phyloP scores from a whole-genome alignment of 2,888 invertebrate species.

The Choristoneura rosaceana region DNA sequence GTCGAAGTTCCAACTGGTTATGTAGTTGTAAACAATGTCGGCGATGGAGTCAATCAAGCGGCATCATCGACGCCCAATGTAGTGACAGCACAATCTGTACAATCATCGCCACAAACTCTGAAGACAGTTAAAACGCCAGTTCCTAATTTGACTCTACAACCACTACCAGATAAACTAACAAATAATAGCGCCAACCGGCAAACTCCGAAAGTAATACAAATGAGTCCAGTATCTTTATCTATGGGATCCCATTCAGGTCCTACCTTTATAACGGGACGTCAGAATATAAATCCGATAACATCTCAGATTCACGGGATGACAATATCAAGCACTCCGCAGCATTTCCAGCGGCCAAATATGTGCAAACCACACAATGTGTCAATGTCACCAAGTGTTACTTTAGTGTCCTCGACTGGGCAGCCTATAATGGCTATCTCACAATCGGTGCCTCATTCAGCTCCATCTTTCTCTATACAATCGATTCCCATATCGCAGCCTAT shows the following conservation, averaged over 20 bases:
- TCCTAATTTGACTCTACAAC: constrained; percentile 80
- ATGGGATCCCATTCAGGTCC: constrained; percentile 68
- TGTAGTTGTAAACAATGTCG: constrained; percentile 88
- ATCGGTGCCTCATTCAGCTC: constrained; percentile 68
- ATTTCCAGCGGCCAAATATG: constrained; percentile 67
- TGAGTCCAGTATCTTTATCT: constrained; percentile 66
- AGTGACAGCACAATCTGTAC: constrained; percentile 74
- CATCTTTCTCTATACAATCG: constrained; percentile 76
- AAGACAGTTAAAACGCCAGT: constrained; percentile 75
- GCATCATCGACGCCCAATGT: constrained; percentile 75
- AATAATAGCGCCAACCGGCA: constrained; percentile 67
- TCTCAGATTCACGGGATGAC: constrained; percentile 80
- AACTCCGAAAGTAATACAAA: constrained; percentile 79
- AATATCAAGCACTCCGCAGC: constrained; percentile 70
- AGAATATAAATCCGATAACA: constrained; percentile 79
- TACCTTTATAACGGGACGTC: constrained; percentile 71
- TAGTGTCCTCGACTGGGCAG: constrained; percentile 77
- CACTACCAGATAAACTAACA: constrained; percentile 74
- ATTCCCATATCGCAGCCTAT: constrained; percentile 81
- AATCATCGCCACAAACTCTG: constrained; percentile 71
- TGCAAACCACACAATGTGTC: constrained; percentile 71
- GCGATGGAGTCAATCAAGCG: constrained; percentile 74
- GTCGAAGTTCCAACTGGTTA: constrained; percentile 91
- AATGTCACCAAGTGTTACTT: constrained; percentile 77
- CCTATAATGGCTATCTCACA: constrained; percentile 83